These are phyloP conservation scores for Sturmia bella DNA, from an alignment of 2,888 invertebrate genomes.

Conservation along the genomic window DNA sequence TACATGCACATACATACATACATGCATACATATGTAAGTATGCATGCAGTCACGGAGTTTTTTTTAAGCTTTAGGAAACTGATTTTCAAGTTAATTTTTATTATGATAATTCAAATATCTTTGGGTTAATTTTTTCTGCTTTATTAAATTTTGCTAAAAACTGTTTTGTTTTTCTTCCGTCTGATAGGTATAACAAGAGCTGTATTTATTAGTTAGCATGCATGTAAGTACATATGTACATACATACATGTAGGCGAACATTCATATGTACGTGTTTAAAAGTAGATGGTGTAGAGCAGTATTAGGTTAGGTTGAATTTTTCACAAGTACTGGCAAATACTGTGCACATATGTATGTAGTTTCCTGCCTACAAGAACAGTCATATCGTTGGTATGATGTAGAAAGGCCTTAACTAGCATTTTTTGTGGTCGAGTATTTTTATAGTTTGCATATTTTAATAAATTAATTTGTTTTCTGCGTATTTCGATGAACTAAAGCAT, in stretches of 20 bases:
- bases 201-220: neutral
- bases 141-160: neutral
- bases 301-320: slow-evolving; percentile 37
- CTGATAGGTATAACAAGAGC: neutral
- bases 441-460: too few species aligned
- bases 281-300: neutral
- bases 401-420: too few species aligned
- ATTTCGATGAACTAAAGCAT: too few species aligned
- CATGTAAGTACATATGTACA: neutral
- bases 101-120: too few species aligned
- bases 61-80: too few species aligned
- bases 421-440: too few species aligned
- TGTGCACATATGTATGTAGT: neutral
- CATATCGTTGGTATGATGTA: too few species aligned
- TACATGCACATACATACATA: neutral
- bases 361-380: too few species aligned
- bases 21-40: neutral
- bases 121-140: too few species aligned
- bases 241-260: neutral
- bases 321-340: neutral
- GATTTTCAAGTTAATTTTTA: too few species aligned
- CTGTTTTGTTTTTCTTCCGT: neutral
- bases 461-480: too few species aligned
- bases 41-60: neutral
- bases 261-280: neutral